phyloP scores from a whole-genome alignment of 2,797 vertebrate species.

The Tadarida brasiliensis region DNA sequence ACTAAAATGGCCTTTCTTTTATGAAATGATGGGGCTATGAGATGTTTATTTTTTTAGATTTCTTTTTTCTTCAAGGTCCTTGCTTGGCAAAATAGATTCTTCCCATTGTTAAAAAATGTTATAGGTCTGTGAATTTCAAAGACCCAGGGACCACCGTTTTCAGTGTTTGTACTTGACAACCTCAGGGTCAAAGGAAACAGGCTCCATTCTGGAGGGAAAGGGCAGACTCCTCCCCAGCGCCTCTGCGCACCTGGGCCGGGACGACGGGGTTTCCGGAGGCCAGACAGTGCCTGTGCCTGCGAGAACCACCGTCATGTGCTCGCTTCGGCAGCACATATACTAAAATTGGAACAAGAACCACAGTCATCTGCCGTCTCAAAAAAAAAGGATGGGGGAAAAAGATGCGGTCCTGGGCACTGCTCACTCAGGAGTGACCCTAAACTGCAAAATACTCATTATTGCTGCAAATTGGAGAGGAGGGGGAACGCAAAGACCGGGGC shows the following conservation, averaged over 20 bases:
- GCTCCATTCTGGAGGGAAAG: constrained; percentile 71
- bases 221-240: constrained; percentile 30
- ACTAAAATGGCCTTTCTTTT: neutral
- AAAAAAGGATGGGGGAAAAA: rapidly evolving
- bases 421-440: too few species aligned
- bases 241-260: neutral
- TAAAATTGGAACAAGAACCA: neutral
- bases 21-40: neutral
- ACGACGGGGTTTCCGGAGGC: neutral
- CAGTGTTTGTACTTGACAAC: constrained; percentile 75
- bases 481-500: neutral
- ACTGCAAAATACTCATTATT: neutral
- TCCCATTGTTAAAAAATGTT: neutral
- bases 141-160: neutral
- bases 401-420: neutral
- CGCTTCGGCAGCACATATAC: too few species aligned
- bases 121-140: neutral
- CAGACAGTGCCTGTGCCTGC: rapidly evolving
- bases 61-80: neutral
- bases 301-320: neutral
- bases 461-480: neutral
- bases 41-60: neutral
- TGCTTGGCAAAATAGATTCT: neutral
- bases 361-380: neutral
- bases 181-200: constrained; percentile 72